Evolutionary conservation across 2,888 invertebrate genomes (phyloP).

Genomic region (Melangyna quadrimaculata): DNA sequence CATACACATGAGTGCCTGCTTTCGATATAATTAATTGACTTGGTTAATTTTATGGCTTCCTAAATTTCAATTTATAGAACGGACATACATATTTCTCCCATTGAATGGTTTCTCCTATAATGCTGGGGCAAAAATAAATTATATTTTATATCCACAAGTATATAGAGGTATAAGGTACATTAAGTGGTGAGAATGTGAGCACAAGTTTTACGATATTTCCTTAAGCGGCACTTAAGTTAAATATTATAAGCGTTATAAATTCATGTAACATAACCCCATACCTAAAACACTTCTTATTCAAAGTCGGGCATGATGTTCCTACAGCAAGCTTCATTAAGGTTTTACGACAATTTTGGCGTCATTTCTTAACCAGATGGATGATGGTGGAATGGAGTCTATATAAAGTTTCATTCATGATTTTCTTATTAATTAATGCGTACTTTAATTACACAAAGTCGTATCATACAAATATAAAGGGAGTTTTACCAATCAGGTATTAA

Average conservation of each 20-base stretch:
- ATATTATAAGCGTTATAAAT: slow-evolving; percentile 36
- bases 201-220: slow-evolving; percentile 36
- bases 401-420: slow-evolving; percentile 27
- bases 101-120: not conserved
- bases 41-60: slow-evolving; percentile 65
- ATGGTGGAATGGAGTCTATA: not conserved
- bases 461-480: not conserved
- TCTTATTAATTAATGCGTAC: slow-evolving; percentile 43
- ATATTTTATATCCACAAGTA: slow-evolving; percentile 5
- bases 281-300: not conserved
- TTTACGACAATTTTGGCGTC: slow-evolving; percentile 58
- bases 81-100: slow-evolving; percentile 37
- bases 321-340: slow-evolving; percentile 12
- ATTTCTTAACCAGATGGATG: slow-evolving; percentile 19
- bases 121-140: not conserved
- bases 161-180: not conserved
- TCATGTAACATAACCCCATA: slow-evolving; percentile 16
- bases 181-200: slow-evolving; percentile 25
- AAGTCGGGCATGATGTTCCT: not conserved
- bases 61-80: slow-evolving; percentile 63
- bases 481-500: slow-evolving; percentile 49
- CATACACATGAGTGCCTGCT: slow-evolving; percentile 49
- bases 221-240: slow-evolving; percentile 57
- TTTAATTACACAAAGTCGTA: not conserved
- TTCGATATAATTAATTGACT: slow-evolving; percentile 66